Evolutionary conservation across 2,113 vertebrate species (phyloP), one percentile per base, ranked within the genome.

Genomic region (Xenopus laevis): DNA sequence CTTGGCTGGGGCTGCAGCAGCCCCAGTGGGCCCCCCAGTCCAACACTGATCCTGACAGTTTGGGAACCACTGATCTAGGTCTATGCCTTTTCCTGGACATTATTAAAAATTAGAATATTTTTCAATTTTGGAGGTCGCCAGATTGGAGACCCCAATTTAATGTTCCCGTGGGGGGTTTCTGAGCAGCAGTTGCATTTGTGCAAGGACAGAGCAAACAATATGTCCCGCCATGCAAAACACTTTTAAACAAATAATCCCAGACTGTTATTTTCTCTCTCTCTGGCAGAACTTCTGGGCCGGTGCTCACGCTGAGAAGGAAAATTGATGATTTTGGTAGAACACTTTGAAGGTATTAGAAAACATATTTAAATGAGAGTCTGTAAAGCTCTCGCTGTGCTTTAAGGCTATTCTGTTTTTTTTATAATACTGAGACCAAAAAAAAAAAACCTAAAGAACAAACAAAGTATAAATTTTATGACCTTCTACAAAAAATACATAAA

Each of bases 341-440:
- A 74, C 72, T 74, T 74, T 74, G 63, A 74, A 74, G 72, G 72
- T 74, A 66, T 74, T 74, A 68, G 64, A 47, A 74, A 74, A 61
- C 72, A 52, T 68, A 74, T 74, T 74, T 47, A 74, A 66, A 68
- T 68, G 65, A 74, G 55, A 50, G 20, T 50, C 46, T 60, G 18
- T 21, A 45, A 44, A 44, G 72, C 55, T 33, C 45, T 53, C 55
- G 17, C 12, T 30, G 44, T 12, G 65, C 44, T 47, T 68, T 66
- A 65, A 68, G 63, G 64, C 72, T 45, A 46, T 73, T 73, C 53
- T 74, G 52, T 52, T 40, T 27, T 40, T 40, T 40, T 40, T 40
- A 4, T 40, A 40, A 40, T 40, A 40, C 33, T 9, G 33, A 40
- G 2, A 4, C 33, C 33, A 40, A 40, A 40, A 40, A 74, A 61